These are phyloP conservation scores for Xyrichtys novacula DNA, from an alignment of 2,797 vertebrate genomes.

Conservation along the genomic window DNA sequence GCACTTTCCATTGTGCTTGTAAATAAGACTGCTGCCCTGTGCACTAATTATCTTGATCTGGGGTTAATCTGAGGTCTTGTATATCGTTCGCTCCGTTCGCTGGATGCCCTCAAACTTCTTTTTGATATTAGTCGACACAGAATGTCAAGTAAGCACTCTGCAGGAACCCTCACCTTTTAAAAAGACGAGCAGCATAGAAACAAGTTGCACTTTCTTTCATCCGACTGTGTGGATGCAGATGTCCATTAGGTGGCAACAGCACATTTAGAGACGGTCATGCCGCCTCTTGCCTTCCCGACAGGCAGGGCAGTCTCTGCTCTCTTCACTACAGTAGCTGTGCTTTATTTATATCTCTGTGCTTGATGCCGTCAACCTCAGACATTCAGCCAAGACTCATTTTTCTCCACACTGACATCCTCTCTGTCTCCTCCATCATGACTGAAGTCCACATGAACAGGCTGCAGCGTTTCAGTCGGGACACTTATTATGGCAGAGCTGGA, in stretches of 20 bases:
- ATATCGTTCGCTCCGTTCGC: neutral
- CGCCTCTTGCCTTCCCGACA: neutral
- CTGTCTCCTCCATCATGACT: conserved; percentile 25
- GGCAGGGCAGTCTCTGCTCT: conserved; percentile 15
- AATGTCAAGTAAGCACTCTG: neutral
- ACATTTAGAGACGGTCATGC: conserved; percentile 43
- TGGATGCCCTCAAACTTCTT: neutral
- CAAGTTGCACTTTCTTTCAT: conserved; percentile 8
- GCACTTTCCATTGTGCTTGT: conserved; percentile 37
- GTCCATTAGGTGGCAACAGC: conserved; percentile 81
- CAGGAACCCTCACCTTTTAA: neutral
- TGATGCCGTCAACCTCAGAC: conserved; percentile 33
- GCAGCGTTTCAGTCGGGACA: neutral
- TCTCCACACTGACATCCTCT: conserved; percentile 16
- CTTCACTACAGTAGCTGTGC: conserved; percentile 19
- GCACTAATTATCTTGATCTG: conserved; percentile 42
- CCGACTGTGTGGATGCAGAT: conserved; percentile 39
- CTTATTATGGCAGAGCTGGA: conserved; percentile 26
- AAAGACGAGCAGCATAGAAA: conserved; percentile 17
- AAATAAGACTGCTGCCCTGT: conserved; percentile 32
- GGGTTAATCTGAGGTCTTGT: conserved; percentile 18
- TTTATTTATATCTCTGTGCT: conserved; percentile 25
- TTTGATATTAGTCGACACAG: conserved; percentile 1
- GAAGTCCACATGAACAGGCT: conserved; percentile 13
- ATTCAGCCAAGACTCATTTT: conserved; percentile 38